Conservation (phyloP, 2,888 invertebrate species). For the Leptinotarsa rubiginosa region DNA sequence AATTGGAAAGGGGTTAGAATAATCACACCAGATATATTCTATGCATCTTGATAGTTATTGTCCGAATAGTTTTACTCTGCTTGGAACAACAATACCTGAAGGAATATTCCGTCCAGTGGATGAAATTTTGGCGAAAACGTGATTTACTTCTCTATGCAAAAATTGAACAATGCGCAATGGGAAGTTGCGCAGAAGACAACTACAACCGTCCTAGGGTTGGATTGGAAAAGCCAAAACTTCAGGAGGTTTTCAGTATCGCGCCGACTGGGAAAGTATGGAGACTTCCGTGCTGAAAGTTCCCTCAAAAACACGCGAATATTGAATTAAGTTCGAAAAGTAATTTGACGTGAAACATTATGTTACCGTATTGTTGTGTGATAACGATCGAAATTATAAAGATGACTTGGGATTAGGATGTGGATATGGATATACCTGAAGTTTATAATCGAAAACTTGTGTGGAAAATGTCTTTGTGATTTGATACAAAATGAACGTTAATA, state of each 20-base stretch:
- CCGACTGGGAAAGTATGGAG: constrained; percentile 36
- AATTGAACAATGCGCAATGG: constrained; percentile 46
- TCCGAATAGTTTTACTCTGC: too few relatives aligned
- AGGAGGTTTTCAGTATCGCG: constrained; percentile 47
- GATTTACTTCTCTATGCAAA: constrained; percentile 17
- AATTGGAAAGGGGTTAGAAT: too few relatives aligned
- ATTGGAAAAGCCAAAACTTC: constrained; percentile 42
- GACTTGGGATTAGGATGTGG: background rate
- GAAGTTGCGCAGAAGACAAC: constrained; percentile 46
- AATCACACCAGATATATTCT: too few relatives aligned
- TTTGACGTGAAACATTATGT: background rate
- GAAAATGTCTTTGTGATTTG: background rate
- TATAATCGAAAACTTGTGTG: background rate
- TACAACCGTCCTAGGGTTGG: constrained; percentile 36
- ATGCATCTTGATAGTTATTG: too few relatives aligned
- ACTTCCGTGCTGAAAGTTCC: constrained; percentile 30
- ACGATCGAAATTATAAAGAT: background rate
- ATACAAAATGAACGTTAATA: background rate
- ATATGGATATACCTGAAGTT: background rate
- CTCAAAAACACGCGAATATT: constrained; percentile 30
- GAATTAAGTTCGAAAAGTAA: constrained; percentile 25
- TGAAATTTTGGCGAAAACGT: too few relatives aligned
- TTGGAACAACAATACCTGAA: too few relatives aligned
- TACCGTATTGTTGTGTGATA: background rate
- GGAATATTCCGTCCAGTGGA: too few relatives aligned